A percentile compares a stretch with the other conserved stretches of the same genome.
Evolutionary conservation across 2,888 invertebrate species (phyloP).

Genomic region (Mactromeris polynyma): DNA sequence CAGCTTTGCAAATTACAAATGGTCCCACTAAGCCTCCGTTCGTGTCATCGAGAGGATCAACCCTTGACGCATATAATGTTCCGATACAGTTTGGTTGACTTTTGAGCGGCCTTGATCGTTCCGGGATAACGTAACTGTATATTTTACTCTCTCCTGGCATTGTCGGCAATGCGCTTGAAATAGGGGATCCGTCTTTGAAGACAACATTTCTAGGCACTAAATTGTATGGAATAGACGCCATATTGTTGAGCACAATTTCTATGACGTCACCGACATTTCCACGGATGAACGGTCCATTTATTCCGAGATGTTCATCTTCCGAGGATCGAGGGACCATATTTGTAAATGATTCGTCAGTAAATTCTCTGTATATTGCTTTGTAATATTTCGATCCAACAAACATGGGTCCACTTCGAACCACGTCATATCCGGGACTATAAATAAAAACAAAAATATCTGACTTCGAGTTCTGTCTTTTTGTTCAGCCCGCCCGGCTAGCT

Average conservation of each 20-base stretch:
- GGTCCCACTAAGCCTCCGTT: conserved; percentile 73
- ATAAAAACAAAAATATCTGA: neutral
- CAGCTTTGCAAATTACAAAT: conserved; percentile 70
- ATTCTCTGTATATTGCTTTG: conserved; percentile 69
- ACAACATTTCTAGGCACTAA: conserved; percentile 72
- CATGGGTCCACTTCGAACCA: conserved; percentile 52
- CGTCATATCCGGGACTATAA: conserved; percentile 45
- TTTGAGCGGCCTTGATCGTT: conserved; percentile 70
- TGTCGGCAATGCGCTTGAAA: conserved; percentile 42
- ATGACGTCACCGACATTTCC: conserved; percentile 79
- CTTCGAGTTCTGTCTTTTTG: too few relatives aligned
- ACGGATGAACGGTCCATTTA: conserved; percentile 76
- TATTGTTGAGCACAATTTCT: conserved; percentile 72
- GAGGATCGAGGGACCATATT: conserved; percentile 35
- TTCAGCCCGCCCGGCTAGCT: too few relatives aligned
- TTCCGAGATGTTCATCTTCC: conserved; percentile 55
- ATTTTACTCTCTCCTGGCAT: conserved; percentile 58
- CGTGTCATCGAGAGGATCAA: conserved; percentile 70
- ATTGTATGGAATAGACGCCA: conserved; percentile 71
- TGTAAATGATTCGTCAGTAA: conserved; percentile 63
- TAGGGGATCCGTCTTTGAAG: conserved; percentile 61
- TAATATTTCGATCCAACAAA: conserved; percentile 68
- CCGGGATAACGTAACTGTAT: conserved; percentile 74
- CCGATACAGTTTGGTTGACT: conserved; percentile 74
- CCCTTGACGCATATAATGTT: conserved; percentile 73